Base-by-base conservation (phyloP, 2,797 vertebrate genomes). In the Helicolenus hilgendorfi region DNA sequence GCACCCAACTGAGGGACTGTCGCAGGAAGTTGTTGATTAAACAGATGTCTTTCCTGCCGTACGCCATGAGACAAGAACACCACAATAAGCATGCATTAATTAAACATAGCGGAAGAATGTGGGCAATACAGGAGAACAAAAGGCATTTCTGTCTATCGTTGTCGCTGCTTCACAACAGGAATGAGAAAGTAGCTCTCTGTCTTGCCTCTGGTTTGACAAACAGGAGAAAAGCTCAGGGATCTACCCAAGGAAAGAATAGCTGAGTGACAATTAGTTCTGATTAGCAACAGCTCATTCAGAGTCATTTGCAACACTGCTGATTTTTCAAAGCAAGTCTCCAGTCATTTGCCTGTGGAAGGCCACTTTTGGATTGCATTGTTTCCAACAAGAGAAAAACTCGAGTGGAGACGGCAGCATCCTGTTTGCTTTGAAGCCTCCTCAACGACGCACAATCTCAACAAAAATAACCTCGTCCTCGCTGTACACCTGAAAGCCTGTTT, bases 11-110 rank as follows among this genome's bases (percentile, higher is more conserved):
- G 89, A 86, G 93, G 89, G 91, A 94, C 94, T 95, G 94, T 96
- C 93, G 86, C 85, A 91, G 93, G 84, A 96, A 95, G 94, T 94
- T 92, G 96, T 96, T 97, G 96, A 97, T 97, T 96, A 96, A 97
- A 97, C 93, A 94, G 94, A 94, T 95, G 93, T 89, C 84, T 53
- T 91, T 92, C 79, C 92, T 59, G 81, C 83, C 81, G 58, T 90
- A 88, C 79, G 3, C 73, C 86, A 86, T 63, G 89, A 96, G 92
- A 96, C 82, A 67, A 73, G 88, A 92, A 70, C 84, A 80, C 89
- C 92, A 91, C 88, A 92, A 94, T 92, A 94, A 91, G 80, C 87
- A 72, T 73, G 90, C 90, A 93, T 97, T 96, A 94, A 96, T 97
- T 94, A 96, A 93, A 94, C 88, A 88, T 93, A 95, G 88, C 89